Conservation (phyloP, 2,888 invertebrate species). For the Melipona bicolor region DNA sequence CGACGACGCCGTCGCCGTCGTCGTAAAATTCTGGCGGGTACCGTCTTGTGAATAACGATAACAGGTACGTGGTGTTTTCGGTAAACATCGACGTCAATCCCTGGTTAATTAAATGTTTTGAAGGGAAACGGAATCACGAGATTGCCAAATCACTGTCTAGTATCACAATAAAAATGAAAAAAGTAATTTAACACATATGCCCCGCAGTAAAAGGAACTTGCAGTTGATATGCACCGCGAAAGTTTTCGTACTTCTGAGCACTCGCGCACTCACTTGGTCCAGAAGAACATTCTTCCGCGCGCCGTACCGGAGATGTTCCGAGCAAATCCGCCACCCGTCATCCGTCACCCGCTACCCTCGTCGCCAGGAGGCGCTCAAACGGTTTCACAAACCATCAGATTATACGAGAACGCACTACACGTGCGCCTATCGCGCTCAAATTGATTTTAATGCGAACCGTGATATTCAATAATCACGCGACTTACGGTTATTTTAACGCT, state of each 20-base stretch:
- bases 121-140: constrained; percentile 29
- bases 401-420: constrained; percentile 23
- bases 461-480: constrained; percentile 40
- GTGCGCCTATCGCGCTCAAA: constrained; percentile 60
- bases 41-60: constrained; percentile 36
- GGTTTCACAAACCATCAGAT: constrained; percentile 25
- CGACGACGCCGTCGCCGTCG: constrained; percentile 60
- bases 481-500: constrained; percentile 24
- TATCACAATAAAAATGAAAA: constrained; percentile 9
- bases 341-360: constrained; percentile 43
- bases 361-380: constrained; percentile 68
- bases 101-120: constrained; percentile 39
- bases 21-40: constrained; percentile 28
- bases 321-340: constrained; percentile 55
- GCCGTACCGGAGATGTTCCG: constrained; percentile 61
- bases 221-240: constrained; percentile 55
- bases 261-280: constrained; percentile 66
- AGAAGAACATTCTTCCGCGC: constrained; percentile 67
- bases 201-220: constrained; percentile 14
- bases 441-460: constrained; percentile 60
- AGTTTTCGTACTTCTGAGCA: constrained; percentile 55
- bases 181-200: constrained; percentile 2
- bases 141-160: constrained; percentile 35
- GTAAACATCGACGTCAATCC: constrained; percentile 56
- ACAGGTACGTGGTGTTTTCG: constrained; percentile 16